These are phyloP conservation scores for Anagyrus pseudococci DNA, from an alignment of 2,888 invertebrate species.

Conservation along the genomic window DNA sequence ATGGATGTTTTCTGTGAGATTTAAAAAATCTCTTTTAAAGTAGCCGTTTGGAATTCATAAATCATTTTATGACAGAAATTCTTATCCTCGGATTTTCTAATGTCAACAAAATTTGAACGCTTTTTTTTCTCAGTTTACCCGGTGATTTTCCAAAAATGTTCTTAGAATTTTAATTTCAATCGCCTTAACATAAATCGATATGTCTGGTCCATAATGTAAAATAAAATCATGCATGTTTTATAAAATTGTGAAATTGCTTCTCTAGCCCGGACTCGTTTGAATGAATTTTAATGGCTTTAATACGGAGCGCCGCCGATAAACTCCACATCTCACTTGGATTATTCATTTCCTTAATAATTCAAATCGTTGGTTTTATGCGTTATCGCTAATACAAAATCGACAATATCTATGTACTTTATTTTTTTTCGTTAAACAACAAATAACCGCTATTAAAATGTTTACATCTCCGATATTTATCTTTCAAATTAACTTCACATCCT, in stretches of 20 bases:
- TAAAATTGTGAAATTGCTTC: not conserved
- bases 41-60: too few species aligned
- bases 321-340: not conserved
- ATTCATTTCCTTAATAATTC: not conserved
- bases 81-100: too few species aligned
- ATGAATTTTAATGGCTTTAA: slow-evolving; percentile 18
- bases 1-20: too few species aligned
- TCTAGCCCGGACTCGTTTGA: not conserved
- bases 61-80: too few species aligned
- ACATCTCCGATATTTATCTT: slow-evolving; percentile 30
- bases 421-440: slow-evolving; percentile 8
- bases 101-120: too few species aligned
- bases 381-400: not conserved
- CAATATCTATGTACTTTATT: not conserved
- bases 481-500: slow-evolving; percentile 28
- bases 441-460: slow-evolving; percentile 23
- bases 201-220: too few species aligned
- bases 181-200: too few species aligned
- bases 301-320: not conserved
- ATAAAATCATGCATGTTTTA: too few species aligned
- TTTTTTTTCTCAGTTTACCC: too few species aligned
- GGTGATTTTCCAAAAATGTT: too few species aligned
- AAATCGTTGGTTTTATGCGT: not conserved
- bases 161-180: too few species aligned
- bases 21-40: too few species aligned